Base-by-base conservation (phyloP, 2,888 invertebrate genomes). In the Pristionchus mayeri region DNA sequence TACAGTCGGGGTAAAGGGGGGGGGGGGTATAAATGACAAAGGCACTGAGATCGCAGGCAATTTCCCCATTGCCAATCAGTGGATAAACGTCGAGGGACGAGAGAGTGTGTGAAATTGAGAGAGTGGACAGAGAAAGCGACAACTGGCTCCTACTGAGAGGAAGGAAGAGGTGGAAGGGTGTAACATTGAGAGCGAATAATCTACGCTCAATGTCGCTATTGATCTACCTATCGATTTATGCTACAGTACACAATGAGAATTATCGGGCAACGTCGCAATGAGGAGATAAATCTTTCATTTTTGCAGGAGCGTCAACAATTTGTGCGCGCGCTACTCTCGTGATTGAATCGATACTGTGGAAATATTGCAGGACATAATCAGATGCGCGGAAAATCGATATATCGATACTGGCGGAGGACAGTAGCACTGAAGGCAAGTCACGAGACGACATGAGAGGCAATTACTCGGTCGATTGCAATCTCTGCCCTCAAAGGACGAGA, bases 21-120 rank as follows among this genome's bases (percentile, higher is more conserved):
- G 40, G 85, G 34, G 78, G 50, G 3, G n/a, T n/a, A n/a, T 80
- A 57, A 40, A 85, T 83, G 37, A 83, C 80, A 18, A 81, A 79
- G 4, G 30, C 48, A 18, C n/a, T n/a, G 37, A 9, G n/a, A 37
- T 63, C 27, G 27, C 3, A 44, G n/a, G 2, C 24, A n/a, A 7
- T 24, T 44, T 71, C 71, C 37, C 44, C 71, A 71, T 44, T 71
- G n/a, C 24, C 34, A 34, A 40, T 37, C 71, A 71, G 37, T 71
- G 40, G 37, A 37, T 50, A 48, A 78, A 30, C 76, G 44, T 27
- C 76, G 76, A 18, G 21, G 30, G 24, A 6, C 48, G 76, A 78
- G 48, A 34, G 48, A 50, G 2, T 2, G 9, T 3, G 50, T 18
- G 24, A 78, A 50, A 50, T 78, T 16, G 27, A 48, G 50, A 78